These are phyloP conservation scores for Bruchidius siliquastri DNA, from an alignment of 2,888 invertebrate genomes.

Conservation along the genomic window DNA sequence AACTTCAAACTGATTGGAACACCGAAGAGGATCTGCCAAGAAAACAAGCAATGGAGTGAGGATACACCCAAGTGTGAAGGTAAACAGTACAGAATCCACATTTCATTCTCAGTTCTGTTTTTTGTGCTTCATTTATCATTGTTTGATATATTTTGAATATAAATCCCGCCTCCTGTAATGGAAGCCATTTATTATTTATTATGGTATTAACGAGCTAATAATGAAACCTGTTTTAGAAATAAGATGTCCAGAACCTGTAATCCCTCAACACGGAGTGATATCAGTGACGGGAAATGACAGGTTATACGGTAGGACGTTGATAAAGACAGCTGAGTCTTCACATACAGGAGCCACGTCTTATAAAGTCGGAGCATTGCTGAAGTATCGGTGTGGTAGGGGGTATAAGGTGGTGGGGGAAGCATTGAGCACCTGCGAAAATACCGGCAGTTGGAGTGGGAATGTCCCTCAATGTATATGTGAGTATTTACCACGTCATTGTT, in stretches of 20 bases:
- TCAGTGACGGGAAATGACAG: slow-evolving; percentile 89
- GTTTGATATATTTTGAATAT: too few species aligned
- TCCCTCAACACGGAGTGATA: slow-evolving; percentile 79
- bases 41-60: slow-evolving; percentile 79
- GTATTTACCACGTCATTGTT: slow-evolving; percentile 35
- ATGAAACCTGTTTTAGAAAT: slow-evolving; percentile 61
- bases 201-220: too few species aligned
- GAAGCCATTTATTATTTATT: too few species aligned
- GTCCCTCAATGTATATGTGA: slow-evolving; percentile 82
- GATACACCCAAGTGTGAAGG: slow-evolving; percentile 82
- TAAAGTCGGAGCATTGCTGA: slow-evolving; percentile 79
- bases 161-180: too few species aligned
- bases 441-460: slow-evolving; percentile 78
- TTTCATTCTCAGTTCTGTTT: too few species aligned
- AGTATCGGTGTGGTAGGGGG: slow-evolving; percentile 85
- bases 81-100: slow-evolving; percentile 42
- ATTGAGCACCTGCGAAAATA: slow-evolving; percentile 79
- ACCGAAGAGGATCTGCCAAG: slow-evolving; percentile 65
- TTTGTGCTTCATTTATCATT: too few species aligned
- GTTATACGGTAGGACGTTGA: slow-evolving; percentile 78
- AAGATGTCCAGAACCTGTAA: slow-evolving; percentile 76
- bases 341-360: slow-evolving; percentile 70
- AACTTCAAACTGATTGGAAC: slow-evolving; percentile 77
- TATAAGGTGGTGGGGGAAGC: slow-evolving; percentile 84
- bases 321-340: slow-evolving; percentile 65